A percentile compares a stretch with the other conserved stretches of the same genome.
These are phyloP conservation scores for Auanema freiburgensis DNA, from an alignment of 2,888 invertebrate species.

Conservation along the genomic window DNA sequence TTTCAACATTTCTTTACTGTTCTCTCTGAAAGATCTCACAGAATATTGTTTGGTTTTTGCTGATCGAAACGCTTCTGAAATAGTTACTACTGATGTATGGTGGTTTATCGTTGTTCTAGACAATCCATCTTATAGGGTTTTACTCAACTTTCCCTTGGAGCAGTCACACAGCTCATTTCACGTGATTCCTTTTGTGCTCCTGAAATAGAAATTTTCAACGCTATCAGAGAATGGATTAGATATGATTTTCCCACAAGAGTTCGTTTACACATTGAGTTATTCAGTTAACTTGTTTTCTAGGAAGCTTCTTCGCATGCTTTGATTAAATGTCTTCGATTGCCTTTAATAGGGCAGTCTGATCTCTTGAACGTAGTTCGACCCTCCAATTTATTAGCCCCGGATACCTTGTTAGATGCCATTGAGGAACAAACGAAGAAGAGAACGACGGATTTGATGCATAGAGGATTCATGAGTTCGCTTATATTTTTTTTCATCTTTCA, in stretches of 20 bases:
- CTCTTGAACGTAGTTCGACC: slow-evolving; percentile 85
- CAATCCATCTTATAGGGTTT: slow-evolving; percentile 49
- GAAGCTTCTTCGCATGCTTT: background rate
- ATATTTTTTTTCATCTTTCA: slow-evolving; percentile 5
- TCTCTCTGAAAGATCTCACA: slow-evolving; percentile 71
- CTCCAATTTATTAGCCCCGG: slow-evolving; percentile 82
- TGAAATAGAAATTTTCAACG: slow-evolving; percentile 90
- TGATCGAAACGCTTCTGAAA: slow-evolving; percentile 83
- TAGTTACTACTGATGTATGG: slow-evolving; percentile 76
- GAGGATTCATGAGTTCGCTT: slow-evolving; percentile 69
- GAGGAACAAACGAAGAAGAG: slow-evolving; percentile 80
- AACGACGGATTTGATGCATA: slow-evolving; percentile 79
- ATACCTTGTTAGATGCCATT: slow-evolving; percentile 90
- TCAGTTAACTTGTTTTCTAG: background rate
- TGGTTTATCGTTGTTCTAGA: background rate
- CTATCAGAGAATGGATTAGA: slow-evolving; percentile 83
- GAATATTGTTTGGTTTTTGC: slow-evolving; percentile 85
- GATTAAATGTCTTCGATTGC: slow-evolving; percentile 72
- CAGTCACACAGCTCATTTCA: slow-evolving; percentile 81
- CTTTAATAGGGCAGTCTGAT: slow-evolving; percentile 84
- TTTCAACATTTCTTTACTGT: slow-evolving; percentile 84
- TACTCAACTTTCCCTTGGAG: slow-evolving; percentile 67
- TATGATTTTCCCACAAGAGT: slow-evolving; percentile 63
- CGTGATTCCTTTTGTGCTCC: slow-evolving; percentile 94
- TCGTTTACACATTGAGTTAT: background rate